Percentiles rank a stretch among this genome's conserved stretches.
Evolutionary conservation across 2,888 invertebrate genomes (phyloP).

Genomic region (Gryllus longicercus): DNA sequence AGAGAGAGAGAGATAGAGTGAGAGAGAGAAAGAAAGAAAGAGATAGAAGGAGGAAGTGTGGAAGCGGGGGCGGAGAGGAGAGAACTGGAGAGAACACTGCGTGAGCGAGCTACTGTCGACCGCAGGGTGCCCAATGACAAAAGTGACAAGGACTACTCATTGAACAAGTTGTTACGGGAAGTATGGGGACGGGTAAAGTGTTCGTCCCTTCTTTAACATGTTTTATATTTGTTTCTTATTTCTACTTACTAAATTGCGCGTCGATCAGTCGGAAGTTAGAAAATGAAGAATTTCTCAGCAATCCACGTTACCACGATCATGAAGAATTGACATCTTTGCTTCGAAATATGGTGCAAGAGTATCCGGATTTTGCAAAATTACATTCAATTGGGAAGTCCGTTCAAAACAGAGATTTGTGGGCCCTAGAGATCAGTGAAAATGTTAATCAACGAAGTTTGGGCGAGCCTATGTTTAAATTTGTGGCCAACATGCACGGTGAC

Average conservation of each 20-base stretch:
- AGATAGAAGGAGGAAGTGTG: no score
- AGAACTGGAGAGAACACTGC: no score
- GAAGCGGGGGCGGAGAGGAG: no score
- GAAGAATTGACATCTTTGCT: constrained; percentile 66
- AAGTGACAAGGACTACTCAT: no score
- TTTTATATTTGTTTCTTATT: no score
- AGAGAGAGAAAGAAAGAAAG: no score
- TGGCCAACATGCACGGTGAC: constrained; percentile 96
- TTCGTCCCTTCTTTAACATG: no score
- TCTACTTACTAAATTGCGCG: background rate
- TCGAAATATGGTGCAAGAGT: constrained; percentile 57
- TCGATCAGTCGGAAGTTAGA: background rate
- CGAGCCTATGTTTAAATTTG: constrained; percentile 84
- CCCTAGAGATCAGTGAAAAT: constrained; percentile 73
- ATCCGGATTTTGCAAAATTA: constrained; percentile 67
- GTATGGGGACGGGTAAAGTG: no score
- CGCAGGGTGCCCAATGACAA: no score
- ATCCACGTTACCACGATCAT: constrained; percentile 61
- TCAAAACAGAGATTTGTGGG: constrained; percentile 75
- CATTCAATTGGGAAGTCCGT: constrained; percentile 81
- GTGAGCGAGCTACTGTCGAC: no score
- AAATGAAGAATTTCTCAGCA: constrained; percentile 30
- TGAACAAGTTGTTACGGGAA: no score
- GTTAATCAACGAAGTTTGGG: constrained; percentile 46
- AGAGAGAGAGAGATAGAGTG: no score